phyloP scores from a whole-genome alignment of 2,888 invertebrate genomes.

The Ormyrus rosae region DNA sequence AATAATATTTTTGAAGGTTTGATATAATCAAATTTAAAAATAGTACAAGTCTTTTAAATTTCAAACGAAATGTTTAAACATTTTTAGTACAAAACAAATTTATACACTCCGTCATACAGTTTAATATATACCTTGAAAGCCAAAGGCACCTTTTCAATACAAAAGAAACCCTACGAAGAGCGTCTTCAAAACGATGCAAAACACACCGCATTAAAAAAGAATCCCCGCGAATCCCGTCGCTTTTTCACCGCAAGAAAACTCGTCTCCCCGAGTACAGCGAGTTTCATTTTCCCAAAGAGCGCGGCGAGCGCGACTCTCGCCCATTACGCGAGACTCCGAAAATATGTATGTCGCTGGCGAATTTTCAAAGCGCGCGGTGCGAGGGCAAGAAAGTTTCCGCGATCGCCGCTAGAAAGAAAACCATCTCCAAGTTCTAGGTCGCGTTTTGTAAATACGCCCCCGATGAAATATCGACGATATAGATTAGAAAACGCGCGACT shows the following conservation, averaged over 20 bases:
- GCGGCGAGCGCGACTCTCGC: background rate
- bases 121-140: no score
- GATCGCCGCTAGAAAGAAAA: slow-evolving; percentile 20
- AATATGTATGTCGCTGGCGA: slow-evolving; percentile 40
- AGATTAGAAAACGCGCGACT: no score
- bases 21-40: no score
- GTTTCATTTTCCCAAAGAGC: background rate
- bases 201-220: background rate
- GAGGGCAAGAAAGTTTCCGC: background rate
- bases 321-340: slow-evolving; percentile 13
- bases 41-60: no score
- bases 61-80: no score
- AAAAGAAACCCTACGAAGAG: background rate
- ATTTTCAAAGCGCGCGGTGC: slow-evolving; percentile 33
- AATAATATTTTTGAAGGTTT: no score
- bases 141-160: background rate
- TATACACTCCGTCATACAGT: no score
- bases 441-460: background rate
- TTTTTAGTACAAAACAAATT: no score
- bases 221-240: background rate
- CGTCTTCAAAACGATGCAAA: background rate
- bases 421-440: slow-evolving; percentile 53
- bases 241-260: background rate
- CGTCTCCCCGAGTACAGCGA: background rate
- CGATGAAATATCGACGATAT: no score